A percentile compares a stretch with the other conserved stretches of the same genome.
Evolutionary conservation across 2,888 invertebrate genomes (phyloP).

Genomic region (Lycia hirtaria): DNA sequence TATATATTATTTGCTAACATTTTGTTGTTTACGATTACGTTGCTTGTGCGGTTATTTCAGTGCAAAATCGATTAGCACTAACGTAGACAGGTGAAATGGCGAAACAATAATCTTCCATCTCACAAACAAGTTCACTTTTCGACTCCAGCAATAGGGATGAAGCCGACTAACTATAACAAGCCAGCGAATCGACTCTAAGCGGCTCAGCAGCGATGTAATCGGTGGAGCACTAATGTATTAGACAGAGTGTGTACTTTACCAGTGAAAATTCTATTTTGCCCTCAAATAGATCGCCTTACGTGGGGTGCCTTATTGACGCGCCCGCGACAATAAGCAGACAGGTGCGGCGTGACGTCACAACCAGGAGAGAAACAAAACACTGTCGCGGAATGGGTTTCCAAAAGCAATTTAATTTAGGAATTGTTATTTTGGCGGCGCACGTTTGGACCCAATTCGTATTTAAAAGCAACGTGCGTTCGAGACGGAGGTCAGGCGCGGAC

Average conservation of each 20-base stretch:
- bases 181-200: conserved; percentile 14
- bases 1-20: background rate
- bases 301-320: conserved; percentile 51
- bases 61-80: conserved; percentile 19
- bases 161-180: conserved; percentile 20
- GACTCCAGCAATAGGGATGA: conserved; percentile 12
- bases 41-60: conserved; percentile 5
- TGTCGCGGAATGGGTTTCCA: conserved; percentile 40
- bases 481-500: conserved; percentile 61
- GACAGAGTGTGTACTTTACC: conserved; percentile 42
- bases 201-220: conserved; percentile 13
- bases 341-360: conserved; percentile 53
- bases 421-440: conserved; percentile 68
- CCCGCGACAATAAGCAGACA: conserved; percentile 40
- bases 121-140: conserved; percentile 16
- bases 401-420: conserved; percentile 69
- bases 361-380: conserved; percentile 45
- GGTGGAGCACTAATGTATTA: conserved; percentile 26
- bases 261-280: conserved; percentile 56
- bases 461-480: conserved; percentile 49
- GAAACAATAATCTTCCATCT: conserved; percentile 20
- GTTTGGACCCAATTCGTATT: conserved; percentile 45
- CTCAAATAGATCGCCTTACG: conserved; percentile 54
- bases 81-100: conserved; percentile 21
- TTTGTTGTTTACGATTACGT: too few relatives aligned